A percentile compares a stretch with the other conserved stretches of the same genome.
Conservation (phyloP, 1,140 invertebrate species). For the Drosophila pseudoananassae region DNA sequence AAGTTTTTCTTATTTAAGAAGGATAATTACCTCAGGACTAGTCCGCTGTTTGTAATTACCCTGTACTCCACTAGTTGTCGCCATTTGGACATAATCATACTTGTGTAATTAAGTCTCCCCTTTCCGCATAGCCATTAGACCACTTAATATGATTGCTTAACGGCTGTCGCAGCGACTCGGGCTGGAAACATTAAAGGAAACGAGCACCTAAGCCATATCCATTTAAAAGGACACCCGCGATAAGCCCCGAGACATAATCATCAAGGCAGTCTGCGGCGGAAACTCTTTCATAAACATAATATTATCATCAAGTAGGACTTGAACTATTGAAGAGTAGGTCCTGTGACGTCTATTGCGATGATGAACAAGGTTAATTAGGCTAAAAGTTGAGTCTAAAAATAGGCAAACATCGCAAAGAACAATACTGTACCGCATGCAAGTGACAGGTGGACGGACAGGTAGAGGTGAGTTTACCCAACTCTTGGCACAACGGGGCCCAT, state of each 20-base stretch:
- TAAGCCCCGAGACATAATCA: constrained; percentile 34
- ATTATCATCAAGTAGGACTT: constrained; percentile 6
- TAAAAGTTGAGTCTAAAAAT: constrained; percentile 28
- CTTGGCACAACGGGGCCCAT: not conserved
- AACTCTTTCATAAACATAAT: not conserved
- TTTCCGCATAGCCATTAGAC: constrained; percentile 9
- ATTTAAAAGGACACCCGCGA: constrained; percentile 27
- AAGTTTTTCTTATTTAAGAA: constrained; percentile 3
- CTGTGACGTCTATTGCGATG: not conserved
- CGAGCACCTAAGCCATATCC: constrained; percentile 47
- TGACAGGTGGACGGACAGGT: constrained; percentile 40
- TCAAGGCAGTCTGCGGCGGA: constrained; percentile 2
- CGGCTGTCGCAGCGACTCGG: constrained; percentile 22
- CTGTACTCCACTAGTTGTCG: constrained; percentile 1
- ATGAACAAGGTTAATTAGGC: constrained; percentile 39
- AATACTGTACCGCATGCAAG: constrained; percentile 23
- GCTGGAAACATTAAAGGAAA: constrained; percentile 22
- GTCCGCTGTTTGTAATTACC: constrained; percentile 6
- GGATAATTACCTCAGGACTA: constrained; percentile 11
- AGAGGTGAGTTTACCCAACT: constrained; percentile 20
- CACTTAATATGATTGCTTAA: constrained; percentile 68
- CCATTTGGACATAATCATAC: constrained; percentile 33
- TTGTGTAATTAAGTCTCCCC: constrained; percentile 37
- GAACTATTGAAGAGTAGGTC: constrained; percentile 2
- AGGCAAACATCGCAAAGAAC: constrained; percentile 22